phyloP scores from a whole-genome alignment of 1,140 invertebrate genomes.

The Ostrea edulis region DNA sequence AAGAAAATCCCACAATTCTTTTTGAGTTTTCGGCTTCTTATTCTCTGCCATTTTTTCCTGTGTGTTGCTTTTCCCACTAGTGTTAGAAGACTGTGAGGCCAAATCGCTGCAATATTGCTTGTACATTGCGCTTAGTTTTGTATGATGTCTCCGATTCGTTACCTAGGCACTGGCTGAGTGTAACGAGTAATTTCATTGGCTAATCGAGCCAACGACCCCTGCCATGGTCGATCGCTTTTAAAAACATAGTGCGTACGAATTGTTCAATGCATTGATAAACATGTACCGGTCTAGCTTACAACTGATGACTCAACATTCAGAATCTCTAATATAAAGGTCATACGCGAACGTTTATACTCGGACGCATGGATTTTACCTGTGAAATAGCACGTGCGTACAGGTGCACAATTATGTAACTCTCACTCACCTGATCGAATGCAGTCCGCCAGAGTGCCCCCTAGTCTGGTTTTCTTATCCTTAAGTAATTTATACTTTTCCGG shows the following conservation, averaged over 20 bases:
- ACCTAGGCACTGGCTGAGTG: constrained; percentile 4
- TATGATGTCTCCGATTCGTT: constrained; percentile 33
- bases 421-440: constrained; percentile 59
- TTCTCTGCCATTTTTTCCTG: constrained; percentile 19
- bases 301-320: neutral
- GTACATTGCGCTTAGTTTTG: constrained; percentile 28
- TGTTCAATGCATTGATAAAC: neutral
- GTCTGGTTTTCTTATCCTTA: constrained; percentile 57
- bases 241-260: neutral
- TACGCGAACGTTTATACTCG: neutral
- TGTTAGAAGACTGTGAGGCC: neutral
- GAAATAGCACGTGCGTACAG: neutral
- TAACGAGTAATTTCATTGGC: constrained; percentile 20
- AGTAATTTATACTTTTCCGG: constrained; percentile 50
- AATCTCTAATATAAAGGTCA: constrained; percentile 7
- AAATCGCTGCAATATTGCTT: constrained; percentile 24
- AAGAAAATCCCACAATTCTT: constrained; percentile 38
- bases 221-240: neutral
- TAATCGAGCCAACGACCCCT: constrained; percentile 15
- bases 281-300: neutral
- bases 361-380: neutral
- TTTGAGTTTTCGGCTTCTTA: too few relatives aligned
- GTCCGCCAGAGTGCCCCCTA: constrained; percentile 57
- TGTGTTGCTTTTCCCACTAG: constrained; percentile 33
- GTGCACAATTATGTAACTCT: neutral